Evolutionary conservation across 2,797 vertebrate genomes (phyloP).

Genomic region (Aviceda cuculoides): DNA sequence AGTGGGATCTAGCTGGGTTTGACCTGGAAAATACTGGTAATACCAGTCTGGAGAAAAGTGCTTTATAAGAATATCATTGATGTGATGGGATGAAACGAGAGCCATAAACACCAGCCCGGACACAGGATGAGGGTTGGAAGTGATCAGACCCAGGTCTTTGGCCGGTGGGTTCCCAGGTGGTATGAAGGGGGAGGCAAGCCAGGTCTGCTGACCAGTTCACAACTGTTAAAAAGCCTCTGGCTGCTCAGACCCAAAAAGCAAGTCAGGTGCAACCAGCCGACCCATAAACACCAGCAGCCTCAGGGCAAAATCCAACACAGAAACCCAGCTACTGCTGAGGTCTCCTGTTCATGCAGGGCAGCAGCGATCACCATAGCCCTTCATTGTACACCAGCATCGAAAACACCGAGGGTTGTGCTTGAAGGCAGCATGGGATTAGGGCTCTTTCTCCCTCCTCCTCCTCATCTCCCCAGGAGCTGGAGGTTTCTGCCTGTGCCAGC

Average conservation of each 20-base stretch:
- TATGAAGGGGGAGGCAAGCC: fast-evolving
- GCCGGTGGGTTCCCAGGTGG: not conserved
- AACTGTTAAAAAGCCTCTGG: not conserved
- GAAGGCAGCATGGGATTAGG: not conserved
- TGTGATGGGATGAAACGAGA: not conserved
- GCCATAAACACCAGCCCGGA: not conserved
- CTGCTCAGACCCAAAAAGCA: not conserved
- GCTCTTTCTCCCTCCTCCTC: not conserved
- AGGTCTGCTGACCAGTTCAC: not conserved
- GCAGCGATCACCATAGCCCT: not conserved
- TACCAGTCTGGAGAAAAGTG: not conserved
- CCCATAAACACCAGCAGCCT: not conserved
- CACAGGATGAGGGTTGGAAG: fast-evolving
- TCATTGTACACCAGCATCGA: fast-evolving
- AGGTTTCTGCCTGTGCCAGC: not conserved
- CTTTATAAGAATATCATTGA: not conserved
- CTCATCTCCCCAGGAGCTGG: not conserved
- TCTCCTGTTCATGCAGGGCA: not conserved
- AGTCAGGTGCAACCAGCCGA: not conserved
- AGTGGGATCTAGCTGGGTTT: not conserved
- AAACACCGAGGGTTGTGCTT: not conserved
- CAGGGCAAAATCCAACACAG: not conserved
- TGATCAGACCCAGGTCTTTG: not conserved
- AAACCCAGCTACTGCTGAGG: not conserved
- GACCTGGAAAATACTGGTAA: not conserved